phyloP scores from a whole-genome alignment of 2,113 vertebrate genomes.

The Dryoscopus gambensis region DNA sequence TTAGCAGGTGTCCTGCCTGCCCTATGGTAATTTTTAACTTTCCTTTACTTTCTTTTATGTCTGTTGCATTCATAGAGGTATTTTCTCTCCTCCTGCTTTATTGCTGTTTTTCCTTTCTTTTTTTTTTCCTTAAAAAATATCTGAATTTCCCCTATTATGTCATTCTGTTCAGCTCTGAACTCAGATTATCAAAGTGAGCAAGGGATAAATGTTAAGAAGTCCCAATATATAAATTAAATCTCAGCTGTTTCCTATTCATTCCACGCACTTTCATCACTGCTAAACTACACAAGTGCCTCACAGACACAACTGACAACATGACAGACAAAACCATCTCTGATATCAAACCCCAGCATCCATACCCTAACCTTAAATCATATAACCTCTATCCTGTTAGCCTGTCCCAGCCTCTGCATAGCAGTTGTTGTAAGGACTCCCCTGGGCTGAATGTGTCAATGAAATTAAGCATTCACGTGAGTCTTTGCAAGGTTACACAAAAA shows the following conservation, averaged over 20 bases:
- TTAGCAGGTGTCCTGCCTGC: conserved; percentile 78
- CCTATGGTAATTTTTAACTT: conserved; percentile 81
- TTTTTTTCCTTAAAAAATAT: neutral
- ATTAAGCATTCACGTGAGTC: neutral
- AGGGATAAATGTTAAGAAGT: conserved; percentile 4
- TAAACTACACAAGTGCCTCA: neutral
- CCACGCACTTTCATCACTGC: neutral
- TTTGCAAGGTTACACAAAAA: neutral
- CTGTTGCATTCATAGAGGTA: conserved; percentile 58
- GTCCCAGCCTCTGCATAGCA: neutral
- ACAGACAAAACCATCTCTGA: neutral
- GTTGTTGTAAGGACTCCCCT: neutral
- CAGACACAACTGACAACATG: neutral
- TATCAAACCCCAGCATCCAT: neutral
- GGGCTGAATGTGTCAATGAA: neutral
- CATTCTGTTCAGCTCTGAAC: conserved; percentile 6
- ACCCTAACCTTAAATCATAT: neutral
- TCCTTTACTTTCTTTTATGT: conserved; percentile 76
- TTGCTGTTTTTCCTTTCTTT: neutral
- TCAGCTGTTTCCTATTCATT: neutral
- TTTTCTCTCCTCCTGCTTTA: conserved; percentile 42
- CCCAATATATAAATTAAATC: conserved; percentile 33
- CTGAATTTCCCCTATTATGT: conserved; percentile 44
- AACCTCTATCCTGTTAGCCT: neutral
- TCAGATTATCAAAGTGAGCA: neutral